Evolutionary conservation across 1,140 invertebrate species (phyloP).

Genomic region (Augochlora pura): DNA sequence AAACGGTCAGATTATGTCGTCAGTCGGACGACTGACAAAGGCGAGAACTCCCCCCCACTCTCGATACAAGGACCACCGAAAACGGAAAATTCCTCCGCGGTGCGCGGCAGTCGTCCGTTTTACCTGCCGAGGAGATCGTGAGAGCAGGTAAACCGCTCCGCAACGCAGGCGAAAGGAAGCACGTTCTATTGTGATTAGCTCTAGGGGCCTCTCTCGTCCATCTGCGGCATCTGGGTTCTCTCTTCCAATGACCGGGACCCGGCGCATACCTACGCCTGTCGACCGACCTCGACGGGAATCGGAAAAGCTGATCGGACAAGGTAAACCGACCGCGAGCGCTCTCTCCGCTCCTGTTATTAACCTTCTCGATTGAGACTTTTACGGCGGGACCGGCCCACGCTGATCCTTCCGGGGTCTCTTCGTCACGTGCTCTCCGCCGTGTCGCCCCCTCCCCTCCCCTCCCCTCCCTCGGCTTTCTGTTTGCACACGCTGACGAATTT

Average conservation of each 20-base stretch:
- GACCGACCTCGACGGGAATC: conserved; percentile 1
- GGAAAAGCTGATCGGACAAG: not conserved
- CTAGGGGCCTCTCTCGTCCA: not conserved
- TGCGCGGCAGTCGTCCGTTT: too few relatives aligned
- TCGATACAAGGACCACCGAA: not conserved
- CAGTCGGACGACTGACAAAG: conserved; percentile 22
- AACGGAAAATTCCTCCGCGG: conserved; percentile 6
- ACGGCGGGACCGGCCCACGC: too few relatives aligned
- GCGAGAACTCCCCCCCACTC: not conserved
- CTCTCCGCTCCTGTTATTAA: not conserved
- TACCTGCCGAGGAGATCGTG: too few relatives aligned
- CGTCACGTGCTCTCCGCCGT: conserved; percentile 20
- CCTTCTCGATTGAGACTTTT: not conserved
- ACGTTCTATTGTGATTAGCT: conserved; percentile 40
- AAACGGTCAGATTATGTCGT: conserved; percentile 42
- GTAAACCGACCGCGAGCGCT: not conserved
- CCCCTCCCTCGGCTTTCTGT: too few relatives aligned
- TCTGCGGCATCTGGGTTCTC: conserved; percentile 34
- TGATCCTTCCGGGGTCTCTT: not conserved
- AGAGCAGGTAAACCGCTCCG: conserved; percentile 37
- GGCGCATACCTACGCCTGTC: too few relatives aligned
- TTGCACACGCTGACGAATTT: too few relatives aligned
- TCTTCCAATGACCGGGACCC: conserved; percentile 1
- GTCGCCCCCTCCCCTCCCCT: too few relatives aligned
- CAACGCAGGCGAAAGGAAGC: conserved; percentile 19